Base-by-base conservation (phyloP, 2,113 vertebrate species). In the Microcebus lehilahytsara region DNA sequence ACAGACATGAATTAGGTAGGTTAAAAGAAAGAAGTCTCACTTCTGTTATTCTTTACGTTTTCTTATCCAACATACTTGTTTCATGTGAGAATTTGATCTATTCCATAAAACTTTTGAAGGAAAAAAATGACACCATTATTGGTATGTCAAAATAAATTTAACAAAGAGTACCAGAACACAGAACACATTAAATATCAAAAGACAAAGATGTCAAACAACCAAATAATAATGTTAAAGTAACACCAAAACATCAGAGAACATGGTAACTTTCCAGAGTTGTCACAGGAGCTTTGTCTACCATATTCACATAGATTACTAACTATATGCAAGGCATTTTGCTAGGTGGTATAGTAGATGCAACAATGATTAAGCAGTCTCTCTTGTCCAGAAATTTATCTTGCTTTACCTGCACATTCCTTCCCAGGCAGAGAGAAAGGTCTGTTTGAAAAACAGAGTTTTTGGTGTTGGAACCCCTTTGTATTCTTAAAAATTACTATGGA, bases 71-170 rank as follows among this genome's bases (percentile, higher is more conserved):
- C 23, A 71, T 83, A 46, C 14, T 81, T 49, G 37, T 67, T 94
- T 85, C 53, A 49, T 27, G 49, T 25, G 25, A 95, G 42, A 88
- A 95, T 77, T 71, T 91, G 34, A 88, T 75, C 4, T 58, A 71
- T 9, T 81, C 42, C 34, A 66, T 92, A 60, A 92, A 78, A 37
- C n/a, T 89, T 89, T 64, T 32, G 32, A 93, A 77, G 25, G 40
- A 77, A 88, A 88, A 88, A 93, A 97, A 90, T 74, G 49, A n/a
- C 6, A 84, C 72, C 40, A 83, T 72, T 66, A 93, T 34, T 81
- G 2, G 51, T 96, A 34, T 69, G 13, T 46, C 49, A 78, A 96
- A 97, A 77, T 72, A 95, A 95, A 16, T 91, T 79, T 85, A 91
- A 75, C 17, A 64, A 80, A 62, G 51, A 93, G 23, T 86, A 49